Base-by-base conservation (phyloP, 2,888 invertebrate species). In the Spisula subtruncata region DNA sequence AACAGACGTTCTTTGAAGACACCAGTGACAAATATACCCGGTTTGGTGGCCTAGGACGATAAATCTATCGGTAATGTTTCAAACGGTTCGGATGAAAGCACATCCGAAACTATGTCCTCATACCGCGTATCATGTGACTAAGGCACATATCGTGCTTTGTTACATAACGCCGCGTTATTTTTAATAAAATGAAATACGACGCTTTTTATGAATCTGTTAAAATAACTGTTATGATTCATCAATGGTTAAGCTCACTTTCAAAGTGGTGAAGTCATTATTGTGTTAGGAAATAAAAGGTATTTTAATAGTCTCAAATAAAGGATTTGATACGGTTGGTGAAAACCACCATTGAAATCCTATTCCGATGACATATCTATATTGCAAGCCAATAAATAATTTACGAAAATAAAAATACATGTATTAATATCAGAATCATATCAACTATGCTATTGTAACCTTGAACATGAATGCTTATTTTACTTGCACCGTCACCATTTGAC, bases 1-100 rank as follows among this genome's bases (percentile, higher is more conserved):
- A 91, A 81, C 91, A 83, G 32, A 25, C 10, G 75, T 51, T 81
- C 66, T 81, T 89, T 87, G 87, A 83, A 82, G 81, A 81, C 56
- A 16, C 25, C 32, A 32, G 48, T 60, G 86, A 89, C 83, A 89
- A 83, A 86, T 86, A 83, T 41, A 81, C 46, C 51, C 66, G 48
- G 29, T 32, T 32, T 75, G 75, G 75, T 75, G 75, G 75, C 35
- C 35, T 2, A 32, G 1, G 32, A 32, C 75, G 35, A 75, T 75
- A 75, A 35, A 75, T 75, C 75, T 35, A 75, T 5, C 75, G 75
- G 16, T 32, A 75, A 75, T 18, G 35, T 75, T 35, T 75, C 75
- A 75, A 75, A 35, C 29, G 75, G 29, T 25, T 32, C 35, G 75
- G 75, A 35, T 32, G 25, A 32, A 75, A 75, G 25, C 18, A 4